Base-by-base conservation (phyloP, 2,113 vertebrate genomes). In the Phoxinus phoxinus region DNA sequence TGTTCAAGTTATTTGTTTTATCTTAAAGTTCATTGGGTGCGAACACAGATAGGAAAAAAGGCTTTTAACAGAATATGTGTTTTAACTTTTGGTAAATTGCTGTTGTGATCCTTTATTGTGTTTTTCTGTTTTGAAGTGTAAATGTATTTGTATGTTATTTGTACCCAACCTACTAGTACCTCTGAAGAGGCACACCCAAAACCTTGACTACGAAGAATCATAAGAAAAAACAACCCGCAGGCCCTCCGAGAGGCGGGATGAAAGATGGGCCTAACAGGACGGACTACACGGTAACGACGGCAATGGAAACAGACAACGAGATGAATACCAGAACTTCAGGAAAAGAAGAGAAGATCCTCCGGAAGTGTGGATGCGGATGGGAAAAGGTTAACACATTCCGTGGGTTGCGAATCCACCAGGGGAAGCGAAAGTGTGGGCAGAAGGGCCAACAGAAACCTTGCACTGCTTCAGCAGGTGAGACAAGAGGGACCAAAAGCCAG, bases 401-500 rank as follows among this genome's bases (percentile, higher is more conserved):
- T 2, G 67, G 81, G 0, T 2, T 81, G 4, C 58, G 32, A 63
- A 75, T 84, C 53, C 35, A 85, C 44, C 84, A 80, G 37, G 84
- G 32, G 17, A 75, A 82, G 9, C 2, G 1, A 4, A 27, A 65
- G 15, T 51, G 15, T 51, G 48, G 48, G 0, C 0, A 5, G 25
- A 25, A 11, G 0, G 67, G 67, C 56, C 79, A 63, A 51, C 85
- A 83, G 80, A 69, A 76, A 75, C 67, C 85, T 86, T 86, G 85
- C 78, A 75, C 85, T 65, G 78, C 63, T 0, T 0, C 8, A n/a
- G 32, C 67, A 67, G 85, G 37, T 86, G 35, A 75, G 79, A 75
- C 85, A 86, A 83, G 79, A 86, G 85, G 79, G 79, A 83, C 67
- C 79, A 6, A 76, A 83, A 86, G 79, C 85, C 85, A 74, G 85